Evolutionary conservation across 92 coral and sea anemone genomes (phyloP).

Genomic region (Pocillopora grandis): DNA sequence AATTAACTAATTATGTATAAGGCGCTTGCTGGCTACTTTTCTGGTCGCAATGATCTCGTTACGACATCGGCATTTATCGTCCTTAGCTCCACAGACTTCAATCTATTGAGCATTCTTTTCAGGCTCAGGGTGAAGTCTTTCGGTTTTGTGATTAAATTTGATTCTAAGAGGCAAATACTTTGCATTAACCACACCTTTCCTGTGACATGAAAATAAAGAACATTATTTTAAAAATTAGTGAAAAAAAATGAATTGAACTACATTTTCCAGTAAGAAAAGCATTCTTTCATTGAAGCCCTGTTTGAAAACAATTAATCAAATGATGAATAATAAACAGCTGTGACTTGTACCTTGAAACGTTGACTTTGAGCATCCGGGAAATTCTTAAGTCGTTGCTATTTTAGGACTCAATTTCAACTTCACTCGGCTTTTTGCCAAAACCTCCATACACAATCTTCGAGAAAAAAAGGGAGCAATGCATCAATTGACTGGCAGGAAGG

Average conservation of each 20-base stretch:
- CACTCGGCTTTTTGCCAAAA: slow-evolving; percentile 8
- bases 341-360: not conserved
- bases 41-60: no score
- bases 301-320: no score
- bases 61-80: slow-evolving; percentile 39
- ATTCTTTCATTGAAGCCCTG: no score
- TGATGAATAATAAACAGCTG: no score
- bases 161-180: no score
- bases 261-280: no score
- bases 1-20: no score
- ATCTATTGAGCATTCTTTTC: slow-evolving; percentile 36
- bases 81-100: slow-evolving; percentile 63
- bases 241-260: not conserved
- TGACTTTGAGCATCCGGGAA: not conserved
- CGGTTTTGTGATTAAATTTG: no score
- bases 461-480: not conserved
- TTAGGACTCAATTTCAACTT: not conserved
- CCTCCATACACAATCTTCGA: slow-evolving; percentile 1
- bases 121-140: no score
- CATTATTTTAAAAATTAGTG: not conserved
- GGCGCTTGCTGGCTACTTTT: no score
- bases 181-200: slow-evolving; percentile 49
- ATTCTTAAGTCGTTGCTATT: not conserved
- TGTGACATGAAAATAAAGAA: slow-evolving; percentile 8
- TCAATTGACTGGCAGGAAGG: no score